Evolutionary conservation across 1,140 invertebrate species (phyloP).

Genomic region (Phocides pigmalion): DNA sequence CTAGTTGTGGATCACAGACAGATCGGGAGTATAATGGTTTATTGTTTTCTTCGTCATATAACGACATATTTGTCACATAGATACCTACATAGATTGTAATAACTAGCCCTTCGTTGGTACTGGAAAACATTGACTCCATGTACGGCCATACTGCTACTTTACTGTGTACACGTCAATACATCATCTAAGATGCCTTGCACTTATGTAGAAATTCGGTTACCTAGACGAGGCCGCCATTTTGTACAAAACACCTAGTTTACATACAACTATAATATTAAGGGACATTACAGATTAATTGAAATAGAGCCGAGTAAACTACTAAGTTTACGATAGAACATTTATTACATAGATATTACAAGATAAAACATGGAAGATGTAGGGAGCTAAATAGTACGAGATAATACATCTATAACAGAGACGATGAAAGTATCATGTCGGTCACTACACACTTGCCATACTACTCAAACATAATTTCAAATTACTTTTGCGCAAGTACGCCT

Average conservation of each 20-base stretch:
- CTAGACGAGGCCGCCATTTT: slow-evolving; percentile 81
- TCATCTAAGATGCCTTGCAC: slow-evolving; percentile 54
- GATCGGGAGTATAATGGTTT: slow-evolving; percentile 11
- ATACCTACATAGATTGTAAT: background rate
- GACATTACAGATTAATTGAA: slow-evolving; percentile 77
- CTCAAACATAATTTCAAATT: slow-evolving; percentile 45
- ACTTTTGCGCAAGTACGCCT: slow-evolving; percentile 50
- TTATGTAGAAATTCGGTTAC: slow-evolving; percentile 80
- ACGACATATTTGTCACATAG: background rate
- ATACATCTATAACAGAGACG: slow-evolving; percentile 70
- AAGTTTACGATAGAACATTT: slow-evolving; percentile 81
- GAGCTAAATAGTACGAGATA: slow-evolving; percentile 62
- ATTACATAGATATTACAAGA: slow-evolving; percentile 68
- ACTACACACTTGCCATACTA: slow-evolving; percentile 46
- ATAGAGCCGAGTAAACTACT: slow-evolving; percentile 73
- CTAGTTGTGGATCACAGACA: background rate
- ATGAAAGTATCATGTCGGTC: slow-evolving; percentile 39
- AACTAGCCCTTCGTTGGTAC: background rate
- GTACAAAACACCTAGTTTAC: slow-evolving; percentile 77
- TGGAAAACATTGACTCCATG: slow-evolving; percentile 17
- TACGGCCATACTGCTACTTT: background rate
- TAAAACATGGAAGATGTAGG: slow-evolving; percentile 73
- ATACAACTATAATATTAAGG: slow-evolving; percentile 63
- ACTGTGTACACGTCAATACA: slow-evolving; percentile 10
- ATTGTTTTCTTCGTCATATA: slow-evolving; percentile 12